Conservation (phyloP, 92 coral and sea anemone species). For the Pocillopora grandis region DNA sequence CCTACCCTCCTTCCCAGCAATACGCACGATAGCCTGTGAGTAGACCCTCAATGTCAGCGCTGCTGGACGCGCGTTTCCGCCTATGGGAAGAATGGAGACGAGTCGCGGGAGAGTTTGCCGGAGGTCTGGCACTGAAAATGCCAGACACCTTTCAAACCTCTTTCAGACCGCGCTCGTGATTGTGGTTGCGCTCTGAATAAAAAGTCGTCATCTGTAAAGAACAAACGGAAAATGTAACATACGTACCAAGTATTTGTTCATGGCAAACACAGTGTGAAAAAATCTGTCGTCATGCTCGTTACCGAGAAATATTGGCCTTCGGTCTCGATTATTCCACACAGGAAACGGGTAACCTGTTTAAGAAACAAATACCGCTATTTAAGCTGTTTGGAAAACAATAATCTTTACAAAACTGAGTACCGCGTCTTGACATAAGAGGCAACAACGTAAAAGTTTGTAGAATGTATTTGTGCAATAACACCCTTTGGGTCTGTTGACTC, state of each 20-base stretch:
- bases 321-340: slow-evolving; percentile 70
- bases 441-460: too few relatives aligned
- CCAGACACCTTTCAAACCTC: too few relatives aligned
- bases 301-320: slow-evolving; percentile 74
- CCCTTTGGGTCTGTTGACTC: too few relatives aligned
- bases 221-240: too few relatives aligned
- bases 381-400: neutral
- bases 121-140: neutral
- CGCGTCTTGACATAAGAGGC: neutral
- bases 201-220: neutral
- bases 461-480: too few relatives aligned
- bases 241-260: slow-evolving; percentile 90
- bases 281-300: slow-evolving; percentile 78
- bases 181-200: neutral
- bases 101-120: too few relatives aligned
- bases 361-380: too few relatives aligned
- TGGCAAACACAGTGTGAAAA: slow-evolving; percentile 73
- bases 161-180: neutral
- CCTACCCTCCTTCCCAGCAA: too few relatives aligned
- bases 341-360: slow-evolving; percentile 89
- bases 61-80: too few relatives aligned
- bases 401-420: neutral
- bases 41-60: too few relatives aligned
- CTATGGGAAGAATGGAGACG: too few relatives aligned
- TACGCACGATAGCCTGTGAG: too few relatives aligned